phyloP scores from a whole-genome alignment of 2,888 invertebrate species.

The Caenorhabditis uteleia region DNA sequence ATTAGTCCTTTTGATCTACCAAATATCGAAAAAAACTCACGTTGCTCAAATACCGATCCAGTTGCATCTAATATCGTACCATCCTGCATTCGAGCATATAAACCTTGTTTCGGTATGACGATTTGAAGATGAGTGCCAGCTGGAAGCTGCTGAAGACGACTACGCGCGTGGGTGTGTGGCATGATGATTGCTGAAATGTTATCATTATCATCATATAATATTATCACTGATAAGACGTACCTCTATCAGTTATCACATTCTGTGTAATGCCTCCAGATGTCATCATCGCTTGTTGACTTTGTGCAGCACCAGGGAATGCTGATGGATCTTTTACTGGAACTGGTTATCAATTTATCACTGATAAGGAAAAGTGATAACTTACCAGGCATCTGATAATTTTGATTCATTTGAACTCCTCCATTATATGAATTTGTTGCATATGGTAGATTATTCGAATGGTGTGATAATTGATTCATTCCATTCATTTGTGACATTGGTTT shows the following conservation, averaged over 20 bases:
- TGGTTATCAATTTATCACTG: conserved; percentile 6
- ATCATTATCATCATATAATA: not conserved
- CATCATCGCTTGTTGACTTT: not conserved
- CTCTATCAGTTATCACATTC: conserved; percentile 15
- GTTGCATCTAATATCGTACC: conserved; percentile 10
- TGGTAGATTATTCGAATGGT: not conserved
- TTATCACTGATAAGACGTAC: not conserved
- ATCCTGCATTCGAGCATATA: conserved; percentile 6
- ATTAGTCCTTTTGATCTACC: not conserved
- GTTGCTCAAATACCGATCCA: conserved; percentile 17
- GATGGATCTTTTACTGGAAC: conserved; percentile 9
- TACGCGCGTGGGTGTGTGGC: conserved; percentile 6
- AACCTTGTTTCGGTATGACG: conserved; percentile 12
- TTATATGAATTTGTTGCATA: not conserved
- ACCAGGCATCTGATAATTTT: conserved; percentile 10
- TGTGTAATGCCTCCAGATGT: conserved; percentile 7
- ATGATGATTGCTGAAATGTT: not conserved
- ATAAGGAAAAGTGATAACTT: too few species aligned
- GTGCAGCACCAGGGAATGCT: conserved; percentile 18
- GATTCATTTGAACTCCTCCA: conserved; percentile 4
- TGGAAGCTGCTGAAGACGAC: conserved; percentile 3
- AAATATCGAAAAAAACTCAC: conserved; percentile 7
- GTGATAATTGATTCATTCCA: too few species aligned
- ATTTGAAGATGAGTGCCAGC: conserved; percentile 12
- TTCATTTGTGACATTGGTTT: too few species aligned